These are phyloP conservation scores for Liodrosophila aerea DNA, from an alignment of 2,888 invertebrate species.

Conservation along the genomic window DNA sequence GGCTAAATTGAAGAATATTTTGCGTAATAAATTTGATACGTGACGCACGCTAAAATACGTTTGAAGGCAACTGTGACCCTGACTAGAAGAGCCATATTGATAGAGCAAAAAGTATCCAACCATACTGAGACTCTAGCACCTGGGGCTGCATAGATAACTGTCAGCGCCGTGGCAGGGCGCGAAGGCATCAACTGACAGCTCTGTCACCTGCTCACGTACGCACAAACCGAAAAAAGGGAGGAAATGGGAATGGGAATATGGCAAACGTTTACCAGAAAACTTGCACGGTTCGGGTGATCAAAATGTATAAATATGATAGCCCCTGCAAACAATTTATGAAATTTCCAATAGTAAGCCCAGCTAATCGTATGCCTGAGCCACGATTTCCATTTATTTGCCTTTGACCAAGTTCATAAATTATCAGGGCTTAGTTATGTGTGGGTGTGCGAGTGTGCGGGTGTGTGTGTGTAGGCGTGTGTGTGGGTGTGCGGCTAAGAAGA, in stretches of 20 bases:
- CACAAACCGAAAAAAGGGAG: constrained; percentile 1
- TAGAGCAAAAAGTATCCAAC: constrained; percentile 52
- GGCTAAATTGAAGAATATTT: constrained; percentile 71
- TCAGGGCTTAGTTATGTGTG: constrained; percentile 28
- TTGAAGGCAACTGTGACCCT: constrained; percentile 51
- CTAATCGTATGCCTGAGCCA: constrained; percentile 30
- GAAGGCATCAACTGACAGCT: constrained; percentile 51
- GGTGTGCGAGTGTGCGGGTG: constrained; percentile 1
- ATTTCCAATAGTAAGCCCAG: constrained; percentile 44
- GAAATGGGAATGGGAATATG: background rate
- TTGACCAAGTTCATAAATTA: constrained; percentile 63
- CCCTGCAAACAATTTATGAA: constrained; percentile 61
- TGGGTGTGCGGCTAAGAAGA: constrained; percentile 1
- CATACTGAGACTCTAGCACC: constrained; percentile 16
- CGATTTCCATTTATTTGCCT: constrained; percentile 47
- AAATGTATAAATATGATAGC: constrained; percentile 42
- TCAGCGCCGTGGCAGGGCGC: constrained; percentile 23
- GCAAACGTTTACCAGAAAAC: constrained; percentile 26
- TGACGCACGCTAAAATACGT: constrained; percentile 54
- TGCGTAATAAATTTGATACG: constrained; percentile 76
- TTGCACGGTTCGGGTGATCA: constrained; percentile 28
- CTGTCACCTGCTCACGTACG: constrained; percentile 74
- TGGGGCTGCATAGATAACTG: constrained; percentile 51
- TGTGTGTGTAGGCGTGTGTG: constrained; percentile 4
- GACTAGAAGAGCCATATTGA: constrained; percentile 55